phyloP scores from a whole-genome alignment of 1,140 invertebrate species.

The Parapsyche elsis region DNA sequence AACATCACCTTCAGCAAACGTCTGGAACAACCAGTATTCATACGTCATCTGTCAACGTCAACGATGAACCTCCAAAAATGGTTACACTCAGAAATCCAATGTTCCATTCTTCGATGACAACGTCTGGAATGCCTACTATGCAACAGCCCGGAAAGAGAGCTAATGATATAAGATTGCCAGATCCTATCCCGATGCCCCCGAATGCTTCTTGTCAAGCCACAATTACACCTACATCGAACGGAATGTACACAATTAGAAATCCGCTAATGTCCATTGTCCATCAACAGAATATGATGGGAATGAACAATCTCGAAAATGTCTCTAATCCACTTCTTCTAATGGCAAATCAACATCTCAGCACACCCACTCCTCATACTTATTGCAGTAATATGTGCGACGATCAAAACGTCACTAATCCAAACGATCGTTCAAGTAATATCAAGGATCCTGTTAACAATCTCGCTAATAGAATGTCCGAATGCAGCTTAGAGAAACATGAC shows the following conservation, averaged over 20 bases:
- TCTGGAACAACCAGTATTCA: conserved; percentile 7
- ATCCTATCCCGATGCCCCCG: conserved; percentile 65
- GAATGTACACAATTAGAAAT: conserved; percentile 85
- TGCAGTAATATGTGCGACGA: conserved; percentile 56
- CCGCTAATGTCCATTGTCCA: conserved; percentile 69
- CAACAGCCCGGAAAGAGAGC: conserved; percentile 74
- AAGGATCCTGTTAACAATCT: conserved; percentile 59
- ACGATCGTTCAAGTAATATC: neutral
- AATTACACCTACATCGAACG: conserved; percentile 66
- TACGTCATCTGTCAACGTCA: conserved; percentile 39
- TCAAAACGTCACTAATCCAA: neutral
- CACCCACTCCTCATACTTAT: conserved; percentile 62
- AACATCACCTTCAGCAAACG: conserved; percentile 53
- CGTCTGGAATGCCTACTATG: conserved; percentile 61
- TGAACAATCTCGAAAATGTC: conserved; percentile 56
- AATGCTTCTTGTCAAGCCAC: conserved; percentile 64
- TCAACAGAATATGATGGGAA: conserved; percentile 62
- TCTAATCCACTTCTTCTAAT: conserved; percentile 45
- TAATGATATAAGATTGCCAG: conserved; percentile 65
- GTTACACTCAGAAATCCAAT: conserved; percentile 81
- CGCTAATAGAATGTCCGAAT: conserved; percentile 56
- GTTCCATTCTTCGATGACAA: conserved; percentile 69
- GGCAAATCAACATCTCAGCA: conserved; percentile 54
- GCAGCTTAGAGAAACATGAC: conserved; percentile 27
- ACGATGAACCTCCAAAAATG: conserved; percentile 71